phyloP scores from a whole-genome alignment of 2,797 vertebrate species.

The Betta splendens region DNA sequence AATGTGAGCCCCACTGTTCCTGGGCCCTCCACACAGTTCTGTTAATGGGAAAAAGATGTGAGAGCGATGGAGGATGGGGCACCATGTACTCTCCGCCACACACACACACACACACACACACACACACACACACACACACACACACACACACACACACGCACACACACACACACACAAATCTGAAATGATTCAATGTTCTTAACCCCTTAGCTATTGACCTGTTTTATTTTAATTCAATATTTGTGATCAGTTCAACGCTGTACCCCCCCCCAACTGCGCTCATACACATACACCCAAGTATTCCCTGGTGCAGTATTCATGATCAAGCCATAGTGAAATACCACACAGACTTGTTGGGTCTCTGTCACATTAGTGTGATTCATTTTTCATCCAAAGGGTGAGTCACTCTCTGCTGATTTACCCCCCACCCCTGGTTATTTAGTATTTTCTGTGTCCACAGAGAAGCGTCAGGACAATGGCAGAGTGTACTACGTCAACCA shows the following conservation, averaged over 20 bases:
- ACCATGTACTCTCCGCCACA: slow-evolving; percentile 28
- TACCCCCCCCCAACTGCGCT: slow-evolving; percentile 23
- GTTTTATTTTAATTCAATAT: not conserved
- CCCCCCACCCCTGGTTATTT: not conserved
- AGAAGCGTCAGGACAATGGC: slow-evolving; percentile 98
- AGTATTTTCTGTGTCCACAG: slow-evolving; percentile 68
- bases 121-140: slow-evolving; percentile 23
- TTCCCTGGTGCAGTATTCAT: slow-evolving; percentile 47
- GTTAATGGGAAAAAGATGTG: slow-evolving; percentile 86
- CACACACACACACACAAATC: slow-evolving; percentile 21
- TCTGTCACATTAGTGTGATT: slow-evolving; percentile 51
- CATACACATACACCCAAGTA: slow-evolving; percentile 21
- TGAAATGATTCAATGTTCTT: not conserved
- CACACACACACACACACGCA: slow-evolving; percentile 24
- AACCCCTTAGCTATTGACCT: not conserved
- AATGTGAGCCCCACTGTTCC: slow-evolving; percentile 82
- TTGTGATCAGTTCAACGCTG: not conserved
- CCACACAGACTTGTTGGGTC: slow-evolving; percentile 65
- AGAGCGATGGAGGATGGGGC: slow-evolving; percentile 48
- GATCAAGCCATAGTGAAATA: slow-evolving; percentile 69
- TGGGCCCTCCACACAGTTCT: slow-evolving; percentile 70
- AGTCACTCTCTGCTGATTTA: slow-evolving; percentile 8
- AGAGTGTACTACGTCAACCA: slow-evolving; percentile 98
- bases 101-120: slow-evolving; percentile 29
- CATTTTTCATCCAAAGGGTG: slow-evolving; percentile 1